Evolutionary conservation across 2,888 invertebrate species (phyloP).

Genomic region (Andrena praecox): DNA sequence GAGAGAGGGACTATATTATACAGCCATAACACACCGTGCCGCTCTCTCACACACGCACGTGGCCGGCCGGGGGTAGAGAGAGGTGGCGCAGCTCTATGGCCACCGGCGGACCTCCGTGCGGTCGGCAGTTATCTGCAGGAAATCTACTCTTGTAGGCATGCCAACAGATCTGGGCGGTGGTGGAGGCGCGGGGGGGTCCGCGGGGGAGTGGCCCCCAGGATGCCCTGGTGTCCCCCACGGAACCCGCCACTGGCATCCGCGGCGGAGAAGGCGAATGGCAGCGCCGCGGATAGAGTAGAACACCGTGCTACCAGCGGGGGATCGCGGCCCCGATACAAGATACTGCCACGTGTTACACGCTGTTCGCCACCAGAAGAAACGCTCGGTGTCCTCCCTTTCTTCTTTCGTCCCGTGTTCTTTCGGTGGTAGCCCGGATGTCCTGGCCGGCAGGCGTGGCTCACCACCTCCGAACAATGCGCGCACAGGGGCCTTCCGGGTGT

Average conservation of each 20-base stretch:
- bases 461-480: slow-evolving; percentile 54
- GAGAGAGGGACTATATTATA: slow-evolving; percentile 51
- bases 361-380: slow-evolving; percentile 84
- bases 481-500: slow-evolving; percentile 52
- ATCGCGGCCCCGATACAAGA: slow-evolving; percentile 83
- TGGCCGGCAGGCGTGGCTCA: slow-evolving; percentile 19
- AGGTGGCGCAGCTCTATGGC: slow-evolving; percentile 64
- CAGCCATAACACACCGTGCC: slow-evolving; percentile 56
- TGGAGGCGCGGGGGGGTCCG: slow-evolving; percentile 56
- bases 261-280: slow-evolving; percentile 67
- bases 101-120: slow-evolving; percentile 81
- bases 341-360: slow-evolving; percentile 85
- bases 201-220: slow-evolving; percentile 52
- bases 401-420: slow-evolving; percentile 40
- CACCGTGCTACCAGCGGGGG: slow-evolving; percentile 82
- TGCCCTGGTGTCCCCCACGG: slow-evolving; percentile 60
- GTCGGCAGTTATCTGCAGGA: slow-evolving; percentile 81
- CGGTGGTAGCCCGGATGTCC: slow-evolving; percentile 60
- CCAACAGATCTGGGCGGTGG: slow-evolving; percentile 65
- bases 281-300: slow-evolving; percentile 76
- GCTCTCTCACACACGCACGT: slow-evolving; percentile 32
- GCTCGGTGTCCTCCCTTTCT: slow-evolving; percentile 57
- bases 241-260: slow-evolving; percentile 70
- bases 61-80: slow-evolving; percentile 49
- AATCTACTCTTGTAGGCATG: slow-evolving; percentile 83